Percentiles rank a stretch among this genome's conserved stretches.
These are phyloP conservation scores for Temnothorax unifasciatus DNA, from an alignment of 2,888 invertebrate species.

Conservation along the genomic window DNA sequence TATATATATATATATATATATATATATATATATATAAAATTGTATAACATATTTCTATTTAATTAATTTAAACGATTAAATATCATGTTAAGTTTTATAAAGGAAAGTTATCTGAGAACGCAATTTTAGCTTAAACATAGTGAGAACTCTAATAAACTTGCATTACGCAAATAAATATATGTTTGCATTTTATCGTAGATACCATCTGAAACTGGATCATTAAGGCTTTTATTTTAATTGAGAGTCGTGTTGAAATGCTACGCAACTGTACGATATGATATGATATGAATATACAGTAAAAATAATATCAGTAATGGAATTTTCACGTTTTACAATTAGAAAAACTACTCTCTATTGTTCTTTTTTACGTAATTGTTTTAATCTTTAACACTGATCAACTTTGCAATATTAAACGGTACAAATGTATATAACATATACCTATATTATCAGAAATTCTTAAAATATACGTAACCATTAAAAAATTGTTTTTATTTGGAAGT, in stretches of 20 bases:
- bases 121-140: background rate
- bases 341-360: background rate
- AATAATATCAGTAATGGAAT: background rate
- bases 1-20: no score
- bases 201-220: background rate
- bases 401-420: background rate
- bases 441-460: no score
- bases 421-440: background rate
- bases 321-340: background rate
- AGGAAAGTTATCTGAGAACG: background rate
- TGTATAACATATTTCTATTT: background rate
- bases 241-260: background rate
- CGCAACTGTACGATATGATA: background rate
- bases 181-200: slow-evolving; percentile 26
- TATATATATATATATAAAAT: no score
- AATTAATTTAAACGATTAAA: background rate
- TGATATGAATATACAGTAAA: background rate
- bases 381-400: background rate
- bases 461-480: no score
- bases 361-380: background rate
- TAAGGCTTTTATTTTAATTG: slow-evolving; percentile 11
- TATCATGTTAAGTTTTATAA: background rate
- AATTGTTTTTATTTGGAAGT: no score
- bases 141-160: background rate
- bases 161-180: slow-evolving; percentile 4